Conservation (phyloP, 1,140 invertebrate species). For the Drosophila takahashii region DNA sequence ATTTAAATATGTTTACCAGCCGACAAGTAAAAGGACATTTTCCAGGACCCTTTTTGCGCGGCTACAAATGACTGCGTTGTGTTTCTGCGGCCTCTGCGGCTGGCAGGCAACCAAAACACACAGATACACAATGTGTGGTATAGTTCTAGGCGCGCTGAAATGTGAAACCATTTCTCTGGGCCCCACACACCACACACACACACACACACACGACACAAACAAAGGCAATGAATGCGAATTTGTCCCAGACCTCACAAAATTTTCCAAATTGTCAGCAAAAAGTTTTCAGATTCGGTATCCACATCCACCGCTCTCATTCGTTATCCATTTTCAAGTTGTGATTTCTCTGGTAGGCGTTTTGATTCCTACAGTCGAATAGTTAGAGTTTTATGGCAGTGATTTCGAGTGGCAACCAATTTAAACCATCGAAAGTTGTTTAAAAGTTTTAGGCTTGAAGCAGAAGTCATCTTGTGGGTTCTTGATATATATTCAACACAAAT, state of each 20-base stretch:
- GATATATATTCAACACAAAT: slow-evolving; percentile 33
- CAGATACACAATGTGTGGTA: slow-evolving; percentile 48
- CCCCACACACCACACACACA: slow-evolving; percentile 13
- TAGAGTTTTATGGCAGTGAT: slow-evolving; percentile 17
- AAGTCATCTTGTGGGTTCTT: slow-evolving; percentile 26
- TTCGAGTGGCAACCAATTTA: slow-evolving; percentile 23
- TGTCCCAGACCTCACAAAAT: slow-evolving; percentile 53
- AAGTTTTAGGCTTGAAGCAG: slow-evolving; percentile 15
- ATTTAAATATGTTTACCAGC: slow-evolving; percentile 54
- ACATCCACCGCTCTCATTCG: slow-evolving; percentile 3
- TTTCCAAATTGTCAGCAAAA: slow-evolving; percentile 71
- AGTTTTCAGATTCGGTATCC: slow-evolving; percentile 50
- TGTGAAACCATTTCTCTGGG: slow-evolving; percentile 67
- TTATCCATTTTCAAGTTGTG: slow-evolving; percentile 26
- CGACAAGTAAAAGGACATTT: slow-evolving; percentile 44
- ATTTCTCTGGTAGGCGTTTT: slow-evolving; percentile 10
- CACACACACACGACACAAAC: slow-evolving; percentile 30
- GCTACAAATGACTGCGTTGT: slow-evolving; percentile 34
- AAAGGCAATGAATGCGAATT: slow-evolving; percentile 69
- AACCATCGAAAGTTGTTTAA: slow-evolving; percentile 5
- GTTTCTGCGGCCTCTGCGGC: slow-evolving; percentile 32
- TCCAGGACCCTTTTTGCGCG: slow-evolving; percentile 31
- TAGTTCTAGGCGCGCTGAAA: slow-evolving; percentile 74
- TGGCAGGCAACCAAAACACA: slow-evolving; percentile 41
- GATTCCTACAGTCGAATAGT: slow-evolving; percentile 8